These are phyloP conservation scores for Sycobia sp. DNA, from an alignment of 1,140 invertebrate genomes.

Conservation along the genomic window DNA sequence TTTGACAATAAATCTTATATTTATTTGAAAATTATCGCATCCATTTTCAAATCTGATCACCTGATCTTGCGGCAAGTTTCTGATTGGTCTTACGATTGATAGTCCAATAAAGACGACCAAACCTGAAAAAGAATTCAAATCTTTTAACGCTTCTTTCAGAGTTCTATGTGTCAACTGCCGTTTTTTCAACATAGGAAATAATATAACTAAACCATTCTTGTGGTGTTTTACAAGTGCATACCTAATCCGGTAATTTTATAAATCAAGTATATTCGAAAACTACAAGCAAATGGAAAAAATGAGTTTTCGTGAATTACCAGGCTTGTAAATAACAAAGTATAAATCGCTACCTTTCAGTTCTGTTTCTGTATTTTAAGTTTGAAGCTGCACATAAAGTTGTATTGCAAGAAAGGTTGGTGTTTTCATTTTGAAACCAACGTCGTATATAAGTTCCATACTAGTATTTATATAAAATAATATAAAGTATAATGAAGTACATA, in stretches of 20 bases:
- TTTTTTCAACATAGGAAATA: slow-evolving; percentile 15
- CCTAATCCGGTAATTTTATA: not conserved
- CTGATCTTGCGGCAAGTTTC: no score
- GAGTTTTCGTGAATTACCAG: not conserved
- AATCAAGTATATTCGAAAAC: not conserved
- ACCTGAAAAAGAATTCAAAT: slow-evolving; percentile 29
- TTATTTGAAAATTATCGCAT: no score
- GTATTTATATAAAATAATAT: not conserved
- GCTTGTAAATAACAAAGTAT: not conserved
- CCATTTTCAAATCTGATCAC: no score
- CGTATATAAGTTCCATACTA: not conserved
- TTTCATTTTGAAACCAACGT: not conserved
- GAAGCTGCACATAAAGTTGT: not conserved
- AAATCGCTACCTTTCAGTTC: no score
- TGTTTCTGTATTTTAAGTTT: not conserved
- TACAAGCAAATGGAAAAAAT: not conserved
- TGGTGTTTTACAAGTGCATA: not conserved
- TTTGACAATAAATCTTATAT: no score
- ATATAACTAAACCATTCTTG: not conserved
- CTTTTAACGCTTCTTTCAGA: slow-evolving; percentile 27
- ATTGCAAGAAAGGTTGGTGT: not conserved
- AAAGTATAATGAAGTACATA: not conserved
- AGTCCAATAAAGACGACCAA: no score
- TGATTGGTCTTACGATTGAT: no score
- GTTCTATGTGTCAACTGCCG: slow-evolving; percentile 24